phyloP scores from a whole-genome alignment of 2,113 vertebrate genomes.

The Boleophthalmus pectinirostris region DNA sequence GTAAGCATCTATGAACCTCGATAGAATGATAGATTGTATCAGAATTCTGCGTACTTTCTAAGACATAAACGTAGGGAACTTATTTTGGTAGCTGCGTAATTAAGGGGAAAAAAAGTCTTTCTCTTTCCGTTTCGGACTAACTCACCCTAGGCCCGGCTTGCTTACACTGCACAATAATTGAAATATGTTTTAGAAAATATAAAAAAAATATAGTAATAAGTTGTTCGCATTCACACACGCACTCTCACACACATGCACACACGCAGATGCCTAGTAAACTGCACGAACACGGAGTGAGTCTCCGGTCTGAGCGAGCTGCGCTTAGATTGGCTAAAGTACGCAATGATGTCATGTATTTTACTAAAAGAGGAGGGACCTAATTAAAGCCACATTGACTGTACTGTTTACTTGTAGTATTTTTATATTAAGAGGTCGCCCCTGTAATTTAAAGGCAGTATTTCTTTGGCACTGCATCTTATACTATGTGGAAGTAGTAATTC shows the following conservation, averaged over 20 bases:
- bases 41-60: conserved; percentile 54
- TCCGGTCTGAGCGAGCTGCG: conserved; percentile 36
- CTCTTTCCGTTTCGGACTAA: conserved; percentile 12
- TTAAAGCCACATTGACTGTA: conserved; percentile 67
- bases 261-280: conserved; percentile 40
- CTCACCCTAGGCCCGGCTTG: conserved; percentile 7
- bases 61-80: conserved; percentile 49
- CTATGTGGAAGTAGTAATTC: background rate
- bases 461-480: background rate
- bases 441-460: background rate
- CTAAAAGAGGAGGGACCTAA: conserved; percentile 40
- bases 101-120: conserved; percentile 8
- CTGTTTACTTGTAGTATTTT: conserved; percentile 40
- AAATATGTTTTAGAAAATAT: conserved; percentile 13
- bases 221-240: conserved; percentile 59
- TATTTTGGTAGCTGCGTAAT: conserved; percentile 39
- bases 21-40: conserved; percentile 10
- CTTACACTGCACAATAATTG: conserved; percentile 5
- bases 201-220: conserved; percentile 33
- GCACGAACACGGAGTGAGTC: conserved; percentile 47
- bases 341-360: conserved; percentile 57
- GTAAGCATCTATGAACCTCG: conserved; percentile 18
- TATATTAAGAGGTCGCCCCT: background rate
- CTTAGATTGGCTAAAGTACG: conserved; percentile 61
- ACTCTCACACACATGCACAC: conserved; percentile 59